Percentiles rank a stretch among this genome's conserved stretches.
These are phyloP conservation scores for Bombus huntii DNA, from an alignment of 1,140 invertebrate species.

Conservation along the genomic window DNA sequence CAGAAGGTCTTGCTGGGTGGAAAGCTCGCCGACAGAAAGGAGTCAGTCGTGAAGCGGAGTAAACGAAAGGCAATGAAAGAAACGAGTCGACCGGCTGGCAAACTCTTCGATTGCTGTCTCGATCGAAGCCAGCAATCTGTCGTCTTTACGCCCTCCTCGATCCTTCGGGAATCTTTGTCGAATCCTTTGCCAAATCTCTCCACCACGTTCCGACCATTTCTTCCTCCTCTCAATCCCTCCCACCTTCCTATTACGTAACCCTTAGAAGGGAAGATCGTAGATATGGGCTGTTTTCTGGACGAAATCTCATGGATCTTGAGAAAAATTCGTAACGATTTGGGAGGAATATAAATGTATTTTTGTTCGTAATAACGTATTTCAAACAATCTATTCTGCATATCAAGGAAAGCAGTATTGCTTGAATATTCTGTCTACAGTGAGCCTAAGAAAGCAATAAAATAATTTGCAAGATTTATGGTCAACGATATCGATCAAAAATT, in stretches of 20 bases:
- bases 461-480: not conserved
- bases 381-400: not conserved
- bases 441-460: not conserved
- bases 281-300: not conserved
- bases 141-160: constrained; percentile 34
- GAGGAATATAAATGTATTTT: not conserved
- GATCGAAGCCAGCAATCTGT: constrained; percentile 52
- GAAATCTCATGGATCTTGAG: not conserved
- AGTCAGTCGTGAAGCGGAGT: constrained; percentile 61
- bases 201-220: constrained; percentile 14
- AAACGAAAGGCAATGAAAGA: constrained; percentile 39
- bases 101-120: constrained; percentile 37
- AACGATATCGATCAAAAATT: too few species aligned
- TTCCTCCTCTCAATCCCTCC: not conserved
- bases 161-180: constrained; percentile 8
- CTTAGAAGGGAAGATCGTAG: constrained; percentile 23
- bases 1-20: constrained; percentile 54
- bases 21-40: constrained; percentile 38
- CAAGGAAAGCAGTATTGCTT: not conserved
- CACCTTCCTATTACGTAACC: not conserved
- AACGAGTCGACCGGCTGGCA: constrained; percentile 52
- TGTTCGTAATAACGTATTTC: not conserved
- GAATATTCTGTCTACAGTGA: not conserved
- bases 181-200: constrained; percentile 41
- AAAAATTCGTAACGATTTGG: not conserved